Conservation (phyloP, 2,888 invertebrate species). For the Eurois occulta region DNA sequence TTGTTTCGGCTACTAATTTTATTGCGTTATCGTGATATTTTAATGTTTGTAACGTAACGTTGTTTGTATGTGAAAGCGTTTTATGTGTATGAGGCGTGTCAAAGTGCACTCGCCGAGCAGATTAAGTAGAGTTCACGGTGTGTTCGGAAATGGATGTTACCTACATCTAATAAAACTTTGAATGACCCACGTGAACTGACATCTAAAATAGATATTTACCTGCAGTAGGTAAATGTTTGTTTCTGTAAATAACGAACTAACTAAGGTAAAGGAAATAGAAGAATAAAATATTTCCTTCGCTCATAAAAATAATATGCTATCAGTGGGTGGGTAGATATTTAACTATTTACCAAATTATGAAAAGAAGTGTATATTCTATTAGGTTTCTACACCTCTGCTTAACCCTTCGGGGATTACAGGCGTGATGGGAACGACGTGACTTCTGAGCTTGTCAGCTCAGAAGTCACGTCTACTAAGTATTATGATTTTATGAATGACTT, state of each 20-base stretch:
- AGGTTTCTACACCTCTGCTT: neutral
- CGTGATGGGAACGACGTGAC: neutral
- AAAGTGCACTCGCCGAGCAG: constrained; percentile 61
- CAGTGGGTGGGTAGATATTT: too few relatives aligned
- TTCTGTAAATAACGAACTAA: neutral
- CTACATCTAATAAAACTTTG: constrained; percentile 26
- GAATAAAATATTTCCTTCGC: neutral
- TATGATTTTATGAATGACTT: neutral
- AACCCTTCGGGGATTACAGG: neutral
- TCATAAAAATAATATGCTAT: too few relatives aligned
- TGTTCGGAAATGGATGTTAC: constrained; percentile 32
- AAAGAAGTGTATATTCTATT: too few relatives aligned
- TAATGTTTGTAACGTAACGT: constrained; percentile 60
- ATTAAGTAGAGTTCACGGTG: constrained; percentile 61
- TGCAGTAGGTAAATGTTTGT: neutral
- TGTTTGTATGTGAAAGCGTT: constrained; percentile 66
- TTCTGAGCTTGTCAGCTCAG: too few relatives aligned
- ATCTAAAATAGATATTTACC: constrained; percentile 3
- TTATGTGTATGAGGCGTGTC: constrained; percentile 65
- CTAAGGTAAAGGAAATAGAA: neutral
- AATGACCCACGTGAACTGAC: constrained; percentile 24
- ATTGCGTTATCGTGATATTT: constrained; percentile 80
- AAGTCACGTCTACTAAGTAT: neutral
- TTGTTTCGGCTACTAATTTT: constrained; percentile 75
- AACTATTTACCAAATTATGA: too few relatives aligned